Evolutionary conservation across 2,797 vertebrate species (phyloP).

Genomic region (Rhinoraja longicauda): DNA sequence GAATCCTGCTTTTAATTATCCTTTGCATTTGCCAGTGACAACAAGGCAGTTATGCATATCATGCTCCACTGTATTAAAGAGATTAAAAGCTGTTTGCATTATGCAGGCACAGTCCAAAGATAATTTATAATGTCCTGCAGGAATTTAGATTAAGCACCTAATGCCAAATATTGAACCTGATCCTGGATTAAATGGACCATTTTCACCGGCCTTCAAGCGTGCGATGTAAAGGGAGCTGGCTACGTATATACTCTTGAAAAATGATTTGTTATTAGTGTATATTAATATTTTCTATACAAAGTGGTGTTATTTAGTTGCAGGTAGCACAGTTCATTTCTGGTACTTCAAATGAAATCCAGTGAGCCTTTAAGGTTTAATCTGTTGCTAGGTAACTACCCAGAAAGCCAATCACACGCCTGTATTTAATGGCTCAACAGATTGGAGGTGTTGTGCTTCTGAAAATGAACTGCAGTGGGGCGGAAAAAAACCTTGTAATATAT

Average conservation of each 20-base stretch:
- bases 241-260: slow-evolving; percentile 18
- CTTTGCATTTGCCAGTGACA: background rate
- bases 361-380: slow-evolving; percentile 66
- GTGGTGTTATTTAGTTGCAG: background rate
- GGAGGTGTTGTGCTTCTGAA: slow-evolving; percentile 33
- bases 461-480: background rate
- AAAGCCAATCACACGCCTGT: slow-evolving; percentile 64
- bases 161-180: slow-evolving; percentile 14
- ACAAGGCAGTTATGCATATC: background rate
- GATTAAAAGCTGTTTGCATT: slow-evolving; percentile 4
- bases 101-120: slow-evolving; percentile 22
- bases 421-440: slow-evolving; percentile 56
- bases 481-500: background rate
- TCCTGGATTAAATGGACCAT: slow-evolving; percentile 2
- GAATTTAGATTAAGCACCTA: slow-evolving; percentile 27
- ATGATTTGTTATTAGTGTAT: background rate
- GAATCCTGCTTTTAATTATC: background rate
- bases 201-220: slow-evolving; percentile 9
- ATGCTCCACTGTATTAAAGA: background rate
- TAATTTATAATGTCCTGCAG: slow-evolving; percentile 13
- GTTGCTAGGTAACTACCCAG: slow-evolving; percentile 78
- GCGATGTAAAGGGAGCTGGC: background rate
- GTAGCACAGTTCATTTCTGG: slow-evolving; percentile 41
- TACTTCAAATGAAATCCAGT: slow-evolving; percentile 54
- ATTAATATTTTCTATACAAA: background rate